Evolutionary conservation across 1,140 invertebrate genomes (phyloP).

Genomic region (Ericerus pela): DNA sequence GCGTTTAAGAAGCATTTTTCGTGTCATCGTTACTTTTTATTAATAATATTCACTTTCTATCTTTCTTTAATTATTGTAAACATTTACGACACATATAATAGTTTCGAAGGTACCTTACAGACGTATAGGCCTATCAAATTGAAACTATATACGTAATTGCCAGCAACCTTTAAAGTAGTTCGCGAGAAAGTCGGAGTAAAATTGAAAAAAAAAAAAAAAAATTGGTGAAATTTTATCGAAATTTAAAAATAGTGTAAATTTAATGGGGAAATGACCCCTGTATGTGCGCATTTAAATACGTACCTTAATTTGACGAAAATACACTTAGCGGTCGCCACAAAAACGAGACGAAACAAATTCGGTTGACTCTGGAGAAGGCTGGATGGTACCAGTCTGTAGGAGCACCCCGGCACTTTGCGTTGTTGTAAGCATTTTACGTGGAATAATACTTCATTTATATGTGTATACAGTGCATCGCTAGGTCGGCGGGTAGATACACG

Average conservation of each 20-base stretch:
- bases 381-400: background rate
- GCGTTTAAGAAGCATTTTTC: too few species aligned
- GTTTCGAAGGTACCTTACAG: too few species aligned
- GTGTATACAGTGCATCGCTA: background rate
- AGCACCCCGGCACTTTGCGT: background rate
- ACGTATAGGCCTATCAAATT: too few species aligned
- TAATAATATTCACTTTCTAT: too few species aligned
- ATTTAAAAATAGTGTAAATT: background rate
- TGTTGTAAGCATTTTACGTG: background rate
- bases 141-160: too few species aligned
- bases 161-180: too few species aligned
- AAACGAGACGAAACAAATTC: too few species aligned
- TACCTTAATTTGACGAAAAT: background rate
- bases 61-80: too few species aligned
- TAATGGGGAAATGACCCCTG: background rate
- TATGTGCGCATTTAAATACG: background rate
- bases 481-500: background rate
- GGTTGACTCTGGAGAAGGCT: too few species aligned
- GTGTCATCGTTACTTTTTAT: too few species aligned
- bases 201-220: background rate
- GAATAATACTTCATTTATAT: background rate
- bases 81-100: too few species aligned
- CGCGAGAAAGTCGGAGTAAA: too few species aligned
- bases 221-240: background rate
- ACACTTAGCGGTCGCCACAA: background rate